These are phyloP conservation scores for Thymelicus lineola DNA, from an alignment of 2,888 invertebrate species.

Conservation along the genomic window DNA sequence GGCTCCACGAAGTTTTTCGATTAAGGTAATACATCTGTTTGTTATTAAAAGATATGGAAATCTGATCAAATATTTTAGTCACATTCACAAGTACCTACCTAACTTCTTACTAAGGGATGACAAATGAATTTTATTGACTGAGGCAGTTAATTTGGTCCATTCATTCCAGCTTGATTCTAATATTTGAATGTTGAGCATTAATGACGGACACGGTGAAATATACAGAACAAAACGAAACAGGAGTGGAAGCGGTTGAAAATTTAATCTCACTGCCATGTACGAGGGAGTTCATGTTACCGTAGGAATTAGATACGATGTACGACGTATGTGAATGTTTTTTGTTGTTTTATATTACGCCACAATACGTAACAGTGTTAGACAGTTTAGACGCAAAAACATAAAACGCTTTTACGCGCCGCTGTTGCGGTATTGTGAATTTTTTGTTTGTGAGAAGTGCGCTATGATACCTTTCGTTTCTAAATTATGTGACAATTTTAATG, in stretches of 20 bases:
- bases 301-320: slow-evolving; percentile 43
- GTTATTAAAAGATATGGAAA: slow-evolving; percentile 9
- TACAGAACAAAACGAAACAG: slow-evolving; percentile 69
- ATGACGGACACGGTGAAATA: slow-evolving; percentile 66
- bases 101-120: slow-evolving; percentile 3
- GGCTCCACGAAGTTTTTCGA: slow-evolving; percentile 16
- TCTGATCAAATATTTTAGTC: slow-evolving; percentile 9
- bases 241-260: slow-evolving; percentile 70
- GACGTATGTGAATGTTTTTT: slow-evolving; percentile 40
- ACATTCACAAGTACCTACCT: too few relatives aligned
- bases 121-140: neutral
- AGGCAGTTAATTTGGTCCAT: slow-evolving; percentile 10
- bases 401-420: slow-evolving; percentile 35
- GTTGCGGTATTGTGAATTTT: slow-evolving; percentile 28
- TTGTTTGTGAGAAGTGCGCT: slow-evolving; percentile 19
- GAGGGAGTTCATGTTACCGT: slow-evolving; percentile 44
- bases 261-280: slow-evolving; percentile 73
- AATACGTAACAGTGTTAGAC: slow-evolving; percentile 40
- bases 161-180: slow-evolving; percentile 26
- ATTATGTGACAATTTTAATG: neutral
- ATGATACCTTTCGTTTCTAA: slow-evolving; percentile 14
- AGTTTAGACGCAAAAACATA: slow-evolving; percentile 39
- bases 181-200: slow-evolving; percentile 42
- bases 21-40: slow-evolving; percentile 31
- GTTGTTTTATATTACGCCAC: slow-evolving; percentile 38